These are phyloP conservation scores for Phortica okadai DNA, from an alignment of 2,888 invertebrate species.

Conservation along the genomic window DNA sequence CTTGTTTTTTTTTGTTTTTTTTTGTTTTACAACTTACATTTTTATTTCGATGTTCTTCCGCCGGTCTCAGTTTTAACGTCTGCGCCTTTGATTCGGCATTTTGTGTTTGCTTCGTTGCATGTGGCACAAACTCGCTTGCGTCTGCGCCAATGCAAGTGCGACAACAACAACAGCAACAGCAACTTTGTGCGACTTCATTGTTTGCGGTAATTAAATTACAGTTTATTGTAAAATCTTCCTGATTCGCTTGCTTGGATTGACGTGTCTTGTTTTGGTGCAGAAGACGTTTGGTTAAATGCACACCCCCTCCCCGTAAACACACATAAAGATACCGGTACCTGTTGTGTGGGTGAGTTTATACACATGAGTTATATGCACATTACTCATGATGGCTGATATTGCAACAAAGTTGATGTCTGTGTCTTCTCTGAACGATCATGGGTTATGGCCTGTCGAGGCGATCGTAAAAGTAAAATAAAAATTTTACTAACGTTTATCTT, in stretches of 20 bases:
- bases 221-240: background rate
- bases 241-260: background rate
- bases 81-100: conserved; percentile 16
- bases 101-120: conserved; percentile 19
- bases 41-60: conserved; percentile 1
- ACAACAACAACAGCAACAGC: background rate
- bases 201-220: conserved; percentile 20
- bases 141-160: background rate
- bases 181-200: background rate
- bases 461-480: too few relatives aligned
- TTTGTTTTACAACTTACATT: background rate
- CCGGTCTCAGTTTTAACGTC: background rate
- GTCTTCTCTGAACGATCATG: too few relatives aligned
- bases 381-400: background rate
- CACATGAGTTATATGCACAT: background rate
- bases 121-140: background rate
- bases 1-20: background rate
- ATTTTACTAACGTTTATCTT: too few relatives aligned
- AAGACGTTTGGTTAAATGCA: too few relatives aligned
- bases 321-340: background rate
- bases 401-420: too few relatives aligned
- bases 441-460: too few relatives aligned
- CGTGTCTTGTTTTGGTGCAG: background rate
- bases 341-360: background rate
- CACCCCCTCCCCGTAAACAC: too few relatives aligned